These are phyloP conservation scores for Miniopterus natalensis DNA, from an alignment of 2,113 vertebrate genomes.

Conservation along the genomic window DNA sequence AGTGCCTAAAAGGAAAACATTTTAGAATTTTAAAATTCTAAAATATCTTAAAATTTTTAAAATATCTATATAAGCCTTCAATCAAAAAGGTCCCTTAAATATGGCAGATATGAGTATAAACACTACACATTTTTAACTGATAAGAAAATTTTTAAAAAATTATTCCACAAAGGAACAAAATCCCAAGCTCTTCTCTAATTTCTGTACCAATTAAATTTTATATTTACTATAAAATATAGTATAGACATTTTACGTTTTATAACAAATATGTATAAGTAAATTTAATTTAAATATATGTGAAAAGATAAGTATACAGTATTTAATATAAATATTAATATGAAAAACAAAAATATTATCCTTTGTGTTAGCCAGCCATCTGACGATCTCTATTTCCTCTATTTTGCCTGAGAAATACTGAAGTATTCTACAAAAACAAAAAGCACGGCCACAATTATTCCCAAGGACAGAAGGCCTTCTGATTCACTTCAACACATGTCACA, in stretches of 20 bases:
- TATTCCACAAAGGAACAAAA: constrained; percentile 33
- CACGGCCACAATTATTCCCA: background rate
- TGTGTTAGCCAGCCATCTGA: constrained; percentile 24
- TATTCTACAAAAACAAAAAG: constrained; percentile 52
- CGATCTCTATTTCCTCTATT: constrained; percentile 15
- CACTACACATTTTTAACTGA: constrained; percentile 38
- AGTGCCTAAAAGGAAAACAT: constrained; percentile 19
- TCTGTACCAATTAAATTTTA: constrained; percentile 51
- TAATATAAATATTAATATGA: constrained; percentile 1
- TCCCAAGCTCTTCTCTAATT: constrained; percentile 3
- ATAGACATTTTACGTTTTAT: background rate
- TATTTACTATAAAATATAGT: constrained; percentile 32
- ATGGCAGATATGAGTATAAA: background rate
- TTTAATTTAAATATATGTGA: background rate
- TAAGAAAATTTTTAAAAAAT: constrained; percentile 53
- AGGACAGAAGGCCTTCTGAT: constrained; percentile 56
- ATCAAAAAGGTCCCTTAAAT: constrained; percentile 36
- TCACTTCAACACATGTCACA: constrained; percentile 43
- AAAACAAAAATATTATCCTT: constrained; percentile 40
- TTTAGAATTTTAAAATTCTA: constrained; percentile 14
- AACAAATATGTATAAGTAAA: background rate
- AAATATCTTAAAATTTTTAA: constrained; percentile 25
- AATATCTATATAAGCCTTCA: background rate
- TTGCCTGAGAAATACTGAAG: constrained; percentile 35
- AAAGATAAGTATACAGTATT: background rate